A percentile compares a stretch with the other conserved stretches of the same genome.
Conservation (phyloP, 2,797 vertebrate genomes). For the Typhlichthys subterraneus region DNA sequence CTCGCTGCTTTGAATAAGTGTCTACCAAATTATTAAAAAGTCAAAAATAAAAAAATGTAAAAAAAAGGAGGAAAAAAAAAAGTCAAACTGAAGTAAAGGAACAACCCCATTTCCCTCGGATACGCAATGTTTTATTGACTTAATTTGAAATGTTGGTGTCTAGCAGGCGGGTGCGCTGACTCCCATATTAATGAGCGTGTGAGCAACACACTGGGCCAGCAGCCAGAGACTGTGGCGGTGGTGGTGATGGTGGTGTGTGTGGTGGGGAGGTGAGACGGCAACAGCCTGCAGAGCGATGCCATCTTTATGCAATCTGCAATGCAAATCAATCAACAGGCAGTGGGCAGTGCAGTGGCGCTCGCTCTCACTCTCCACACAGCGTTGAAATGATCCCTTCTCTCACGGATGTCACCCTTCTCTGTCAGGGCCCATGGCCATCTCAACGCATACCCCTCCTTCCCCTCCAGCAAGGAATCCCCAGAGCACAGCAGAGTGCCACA, state of each 20-base stretch:
- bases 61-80: neutral
- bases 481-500: conserved; percentile 36
- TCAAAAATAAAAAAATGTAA: no score
- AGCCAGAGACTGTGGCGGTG: conserved; percentile 55
- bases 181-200: conserved; percentile 62
- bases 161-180: conserved; percentile 46
- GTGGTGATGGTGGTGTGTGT: neutral
- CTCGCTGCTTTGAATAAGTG: no score
- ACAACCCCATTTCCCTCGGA: conserved; percentile 27
- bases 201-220: conserved; percentile 44
- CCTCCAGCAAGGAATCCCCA: conserved; percentile 56
- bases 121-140: conserved; percentile 33
- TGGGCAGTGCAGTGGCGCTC: conserved; percentile 35
- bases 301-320: conserved; percentile 68
- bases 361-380: conserved; percentile 41
- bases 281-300: conserved; percentile 54
- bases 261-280: conserved; percentile 48
- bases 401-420: conserved; percentile 65
- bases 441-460: conserved; percentile 36
- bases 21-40: no score
- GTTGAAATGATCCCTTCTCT: conserved; percentile 56
- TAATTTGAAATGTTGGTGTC: conserved; percentile 37
- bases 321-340: conserved; percentile 66
- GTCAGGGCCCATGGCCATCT: conserved; percentile 66
- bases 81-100: conserved; percentile 18